phyloP scores from a whole-genome alignment of 2,797 vertebrate genomes.

The Gymnoscopelus braueri region DNA sequence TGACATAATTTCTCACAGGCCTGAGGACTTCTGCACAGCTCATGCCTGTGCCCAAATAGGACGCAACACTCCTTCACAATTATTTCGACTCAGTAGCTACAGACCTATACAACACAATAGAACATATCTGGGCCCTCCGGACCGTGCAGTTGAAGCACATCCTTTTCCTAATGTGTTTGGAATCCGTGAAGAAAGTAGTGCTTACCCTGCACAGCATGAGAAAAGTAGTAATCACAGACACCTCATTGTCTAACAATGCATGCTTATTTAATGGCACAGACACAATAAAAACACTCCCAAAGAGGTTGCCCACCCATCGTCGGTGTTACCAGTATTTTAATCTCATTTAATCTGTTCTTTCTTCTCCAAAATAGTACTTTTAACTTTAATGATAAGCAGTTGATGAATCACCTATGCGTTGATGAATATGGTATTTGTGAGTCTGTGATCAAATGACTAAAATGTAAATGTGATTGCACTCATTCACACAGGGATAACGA shows the following conservation, averaged over 20 bases:
- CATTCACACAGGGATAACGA: conserved; percentile 43
- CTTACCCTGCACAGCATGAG: conserved; percentile 26
- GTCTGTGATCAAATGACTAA: conserved; percentile 19
- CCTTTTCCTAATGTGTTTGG: conserved; percentile 24
- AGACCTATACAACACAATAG: not conserved
- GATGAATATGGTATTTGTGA: conserved; percentile 27
- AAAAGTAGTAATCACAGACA: conserved; percentile 36
- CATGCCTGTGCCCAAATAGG: too few relatives aligned
- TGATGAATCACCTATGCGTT: conserved; percentile 27
- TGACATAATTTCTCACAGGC: too few relatives aligned
- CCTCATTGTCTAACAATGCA: conserved; percentile 33
- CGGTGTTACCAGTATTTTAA: not conserved
- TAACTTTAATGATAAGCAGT: not conserved
- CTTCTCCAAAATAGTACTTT: not conserved
- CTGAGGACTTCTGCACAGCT: too few relatives aligned
- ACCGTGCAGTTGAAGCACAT: conserved; percentile 8
- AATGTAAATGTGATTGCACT: conserved; percentile 61
- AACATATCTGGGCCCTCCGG: not conserved
- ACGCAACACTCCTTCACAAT: not conserved
- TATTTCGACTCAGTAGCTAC: not conserved
- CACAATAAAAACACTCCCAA: not conserved
- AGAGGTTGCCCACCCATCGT: not conserved
- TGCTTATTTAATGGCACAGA: conserved; percentile 16
- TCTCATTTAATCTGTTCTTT: conserved; percentile 5
- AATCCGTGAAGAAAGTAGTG: conserved; percentile 16